phyloP scores from a whole-genome alignment of 2,888 invertebrate species.

The Drosophila pegasa region DNA sequence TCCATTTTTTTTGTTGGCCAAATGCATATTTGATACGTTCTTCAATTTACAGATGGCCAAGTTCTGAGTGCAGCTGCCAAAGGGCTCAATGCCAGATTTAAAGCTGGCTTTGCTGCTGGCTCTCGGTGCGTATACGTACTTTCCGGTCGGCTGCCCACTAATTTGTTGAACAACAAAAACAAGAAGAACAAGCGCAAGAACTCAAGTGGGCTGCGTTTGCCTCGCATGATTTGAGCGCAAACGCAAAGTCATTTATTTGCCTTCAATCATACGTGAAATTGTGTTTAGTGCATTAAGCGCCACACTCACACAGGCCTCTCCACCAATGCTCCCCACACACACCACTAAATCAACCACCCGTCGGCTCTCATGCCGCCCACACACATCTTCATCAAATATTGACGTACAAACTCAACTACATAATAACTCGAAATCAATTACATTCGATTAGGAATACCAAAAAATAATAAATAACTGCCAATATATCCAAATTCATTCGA shows the following conservation, averaged over 20 bases:
- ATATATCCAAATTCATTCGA: background rate
- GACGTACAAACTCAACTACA: slow-evolving; percentile 27
- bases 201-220: slow-evolving; percentile 36
- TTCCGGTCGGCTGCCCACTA: slow-evolving; percentile 46
- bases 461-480: slow-evolving; percentile 3
- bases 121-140: slow-evolving; percentile 38
- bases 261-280: slow-evolving; percentile 69
- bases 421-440: slow-evolving; percentile 59
- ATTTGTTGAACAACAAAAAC: slow-evolving; percentile 26
- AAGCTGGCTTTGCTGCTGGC: slow-evolving; percentile 13
- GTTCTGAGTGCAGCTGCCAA: slow-evolving; percentile 28
- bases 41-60: slow-evolving; percentile 21
- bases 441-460: slow-evolving; percentile 30
- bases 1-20: background rate
- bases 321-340: slow-evolving; percentile 22
- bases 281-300: slow-evolving; percentile 65
- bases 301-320: slow-evolving; percentile 27
- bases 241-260: slow-evolving; percentile 66
- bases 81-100: slow-evolving; percentile 24
- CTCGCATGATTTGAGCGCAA: slow-evolving; percentile 54
- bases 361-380: background rate
- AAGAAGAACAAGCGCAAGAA: slow-evolving; percentile 5
- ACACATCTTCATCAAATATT: slow-evolving; percentile 43
- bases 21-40: slow-evolving; percentile 8
- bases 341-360: background rate